A percentile compares a stretch with the other conserved stretches of the same genome.
Evolutionary conservation across 2,113 vertebrate species (phyloP).

Genomic region (Mobula hypostoma): DNA sequence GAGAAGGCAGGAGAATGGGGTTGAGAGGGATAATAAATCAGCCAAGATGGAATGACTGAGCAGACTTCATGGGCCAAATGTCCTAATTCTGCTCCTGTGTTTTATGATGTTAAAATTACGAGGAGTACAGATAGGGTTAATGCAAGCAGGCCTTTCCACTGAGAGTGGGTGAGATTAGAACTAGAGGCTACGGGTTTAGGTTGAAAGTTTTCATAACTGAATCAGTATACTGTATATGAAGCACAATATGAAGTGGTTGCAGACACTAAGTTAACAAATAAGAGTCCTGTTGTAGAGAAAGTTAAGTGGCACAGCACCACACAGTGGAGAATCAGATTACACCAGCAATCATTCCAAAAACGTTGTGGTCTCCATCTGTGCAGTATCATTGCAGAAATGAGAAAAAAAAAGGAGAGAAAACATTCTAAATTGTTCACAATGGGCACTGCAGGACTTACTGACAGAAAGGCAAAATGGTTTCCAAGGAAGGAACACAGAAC

Average conservation of each 20-base stretch:
- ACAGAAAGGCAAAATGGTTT: neutral
- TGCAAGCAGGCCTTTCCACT: no score
- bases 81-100: no score
- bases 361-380: neutral
- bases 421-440: neutral
- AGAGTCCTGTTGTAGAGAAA: neutral
- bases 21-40: no score
- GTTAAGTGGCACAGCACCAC: neutral
- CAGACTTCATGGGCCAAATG: no score
- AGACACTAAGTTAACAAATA: neutral
- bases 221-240: neutral
- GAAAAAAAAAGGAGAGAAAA: neutral
- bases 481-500: neutral
- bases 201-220: neutral
- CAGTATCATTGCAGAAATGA: neutral
- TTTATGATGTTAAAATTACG: no score
- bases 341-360: neutral
- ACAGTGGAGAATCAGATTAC: neutral
- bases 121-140: no score
- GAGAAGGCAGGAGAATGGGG: no score
- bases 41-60: no score
- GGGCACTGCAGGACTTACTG: neutral
- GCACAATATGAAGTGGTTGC: neutral
- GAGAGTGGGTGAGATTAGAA: no score
- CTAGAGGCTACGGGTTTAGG: no score